Percentiles rank a stretch among this genome's conserved stretches.
These are phyloP conservation scores for Leptestheria dahalacensis DNA, from an alignment of 1,140 invertebrate genomes.

Conservation along the genomic window DNA sequence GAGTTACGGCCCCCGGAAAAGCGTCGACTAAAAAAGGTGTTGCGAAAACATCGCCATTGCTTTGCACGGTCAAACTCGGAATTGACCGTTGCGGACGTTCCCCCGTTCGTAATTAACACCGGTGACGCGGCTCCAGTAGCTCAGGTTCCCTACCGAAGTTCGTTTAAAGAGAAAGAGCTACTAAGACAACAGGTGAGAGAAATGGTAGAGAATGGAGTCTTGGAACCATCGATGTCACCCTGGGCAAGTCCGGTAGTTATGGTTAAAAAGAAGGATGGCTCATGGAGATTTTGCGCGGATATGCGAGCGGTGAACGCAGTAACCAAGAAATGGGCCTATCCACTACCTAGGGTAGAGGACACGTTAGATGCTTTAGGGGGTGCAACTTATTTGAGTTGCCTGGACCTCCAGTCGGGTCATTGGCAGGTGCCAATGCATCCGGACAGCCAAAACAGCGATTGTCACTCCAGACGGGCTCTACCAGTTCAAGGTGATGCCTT, in stretches of 20 bases:
- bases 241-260: constrained; percentile 26
- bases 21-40: too few relatives aligned
- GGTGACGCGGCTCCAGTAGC: too few relatives aligned
- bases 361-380: constrained; percentile 1
- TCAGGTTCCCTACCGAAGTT: too few relatives aligned
- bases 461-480: constrained; percentile 22
- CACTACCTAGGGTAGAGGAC: constrained; percentile 3
- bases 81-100: too few relatives aligned
- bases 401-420: not conserved
- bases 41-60: too few relatives aligned
- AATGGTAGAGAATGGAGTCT: constrained; percentile 6
- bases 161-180: not conserved
- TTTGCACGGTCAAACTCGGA: too few relatives aligned
- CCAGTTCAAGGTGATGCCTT: too few relatives aligned
- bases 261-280: constrained; percentile 35
- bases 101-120: too few relatives aligned
- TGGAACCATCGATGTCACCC: not conserved
- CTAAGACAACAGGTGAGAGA: constrained; percentile 15
- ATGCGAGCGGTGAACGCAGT: constrained; percentile 30
- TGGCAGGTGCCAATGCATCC: constrained; percentile 23
- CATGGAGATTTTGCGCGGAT: constrained; percentile 31
- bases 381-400: not conserved
- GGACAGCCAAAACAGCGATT: constrained; percentile 24
- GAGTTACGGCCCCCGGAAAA: too few relatives aligned
- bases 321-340: too few relatives aligned